Base-by-base conservation (phyloP, 2,113 vertebrate genomes). In the Pteruthius melanotis region DNA sequence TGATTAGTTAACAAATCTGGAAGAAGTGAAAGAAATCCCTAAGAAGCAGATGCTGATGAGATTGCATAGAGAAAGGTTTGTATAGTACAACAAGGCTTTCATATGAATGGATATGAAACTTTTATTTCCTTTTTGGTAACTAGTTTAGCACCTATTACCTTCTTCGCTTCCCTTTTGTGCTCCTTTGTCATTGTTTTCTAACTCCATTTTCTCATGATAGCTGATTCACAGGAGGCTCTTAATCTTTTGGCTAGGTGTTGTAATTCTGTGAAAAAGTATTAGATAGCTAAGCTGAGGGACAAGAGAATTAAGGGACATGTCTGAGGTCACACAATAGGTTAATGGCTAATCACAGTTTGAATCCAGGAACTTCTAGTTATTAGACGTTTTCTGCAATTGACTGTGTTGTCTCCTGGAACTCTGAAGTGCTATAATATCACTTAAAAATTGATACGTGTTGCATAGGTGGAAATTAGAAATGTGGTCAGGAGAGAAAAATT, bases 271-370 rank as follows among this genome's bases (percentile, higher is more conserved):
- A 77, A 95, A 95, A 94, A 84, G 88, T 94, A 85, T 94, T 82
- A 88, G 47, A 61, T 15, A 71, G 64, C 71, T 81, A 81, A 94
- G 56, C 68, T 64, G 76, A 94, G 65, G 56, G 91, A 91, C 37
- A 71, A 78, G 83, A 75, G 83, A 93, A 96, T 94, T 83, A 93
- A 95, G 52, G 86, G 39, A 78, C 50, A 12, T 63, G n/a, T 83
- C 79, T 96, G 92, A 93, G 92, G 93, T 95, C 92, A 94, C 56
- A 68, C 26, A 0, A 54, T 74, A 90, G 87, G 90, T 91, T 97
- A 97, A 95, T 94, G 79, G 82, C 78, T 96, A 93, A 93, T 91
- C 93, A 83, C 81, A 86, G 87, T 83, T 93, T 95, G 95, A 95
- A 92, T 93, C 82, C 70, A 86, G 75, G 79, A 95, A 72, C 84